A percentile compares a stretch with the other conserved stretches of the same genome.
Evolutionary conservation across 1,140 invertebrate genomes (phyloP).

Genomic region (Macrotrachela quadricornifera): DNA sequence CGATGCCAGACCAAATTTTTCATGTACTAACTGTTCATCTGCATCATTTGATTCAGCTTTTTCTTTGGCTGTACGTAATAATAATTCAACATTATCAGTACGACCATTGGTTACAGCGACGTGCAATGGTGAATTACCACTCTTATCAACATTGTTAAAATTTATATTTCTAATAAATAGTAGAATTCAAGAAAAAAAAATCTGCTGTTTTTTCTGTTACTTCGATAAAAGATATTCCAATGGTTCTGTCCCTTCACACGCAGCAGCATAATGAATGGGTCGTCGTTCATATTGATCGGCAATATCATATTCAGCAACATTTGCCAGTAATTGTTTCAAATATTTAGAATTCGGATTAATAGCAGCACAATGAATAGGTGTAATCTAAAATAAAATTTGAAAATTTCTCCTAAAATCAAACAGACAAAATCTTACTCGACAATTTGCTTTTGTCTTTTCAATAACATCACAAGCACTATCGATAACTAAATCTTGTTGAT

Average conservation of each 20-base stretch:
- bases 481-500: conserved; percentile 23
- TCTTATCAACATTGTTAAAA: conserved; percentile 13
- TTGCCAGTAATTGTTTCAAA: conserved; percentile 23
- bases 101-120: no score
- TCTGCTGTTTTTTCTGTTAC: no score
- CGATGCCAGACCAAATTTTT: no score
- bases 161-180: conserved; percentile 15
- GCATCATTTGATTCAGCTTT: no score
- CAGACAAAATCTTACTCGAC: conserved; percentile 30
- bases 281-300: conserved; percentile 27
- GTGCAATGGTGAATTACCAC: conserved; percentile 29
- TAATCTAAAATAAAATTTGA: conserved; percentile 22
- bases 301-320: conserved; percentile 31
- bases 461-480: conserved; percentile 23
- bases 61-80: no score
- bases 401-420: conserved; percentile 19
- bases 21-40: no score
- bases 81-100: no score
- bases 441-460: conserved; percentile 20
- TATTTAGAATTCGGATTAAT: conserved; percentile 36
- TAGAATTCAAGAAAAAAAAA: no score
- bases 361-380: conserved; percentile 36
- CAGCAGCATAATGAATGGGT: conserved; percentile 36
- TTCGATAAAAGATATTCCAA: conserved; percentile 32
- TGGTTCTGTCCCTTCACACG: conserved; percentile 29